These are phyloP conservation scores for Pseudorhombus dupliciocellatus DNA, from an alignment of 2,113 vertebrate species.

Conservation along the genomic window DNA sequence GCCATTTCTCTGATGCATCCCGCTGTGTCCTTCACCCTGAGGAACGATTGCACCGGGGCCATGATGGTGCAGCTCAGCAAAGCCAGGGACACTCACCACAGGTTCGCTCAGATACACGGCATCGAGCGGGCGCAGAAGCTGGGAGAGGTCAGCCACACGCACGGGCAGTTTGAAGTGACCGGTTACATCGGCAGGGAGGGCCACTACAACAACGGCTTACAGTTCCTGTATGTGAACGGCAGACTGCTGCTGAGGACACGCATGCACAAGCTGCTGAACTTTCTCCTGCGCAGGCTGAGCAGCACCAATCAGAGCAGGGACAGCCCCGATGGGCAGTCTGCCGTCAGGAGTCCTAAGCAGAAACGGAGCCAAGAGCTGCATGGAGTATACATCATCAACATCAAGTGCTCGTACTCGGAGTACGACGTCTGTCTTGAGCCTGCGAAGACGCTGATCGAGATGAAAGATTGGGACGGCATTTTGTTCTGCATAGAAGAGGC, in stretches of 20 bases:
- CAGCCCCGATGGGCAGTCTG: slow-evolving; percentile 59
- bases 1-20: slow-evolving; percentile 92
- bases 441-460: slow-evolving; percentile 93
- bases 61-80: slow-evolving; percentile 92
- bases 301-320: slow-evolving; percentile 80
- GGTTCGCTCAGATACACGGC: slow-evolving; percentile 94
- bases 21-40: slow-evolving; percentile 90
- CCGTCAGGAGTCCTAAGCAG: slow-evolving; percentile 80
- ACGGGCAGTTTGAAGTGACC: slow-evolving; percentile 82
- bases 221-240: slow-evolving; percentile 92
- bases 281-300: slow-evolving; percentile 87
- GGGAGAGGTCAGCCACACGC: slow-evolving; percentile 82
- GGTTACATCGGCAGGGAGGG: slow-evolving; percentile 90
- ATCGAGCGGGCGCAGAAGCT: slow-evolving; percentile 87
- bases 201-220: slow-evolving; percentile 93
- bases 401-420: slow-evolving; percentile 87
- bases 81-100: slow-evolving; percentile 84
- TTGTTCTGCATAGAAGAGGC: slow-evolving; percentile 88
- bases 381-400: slow-evolving; percentile 89
- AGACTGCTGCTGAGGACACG: slow-evolving; percentile 93
- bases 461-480: slow-evolving; percentile 90
- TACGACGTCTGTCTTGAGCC: slow-evolving; percentile 95
- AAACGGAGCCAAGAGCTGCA: slow-evolving; percentile 84
- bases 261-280: slow-evolving; percentile 91
- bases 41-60: slow-evolving; percentile 86